phyloP scores from a whole-genome alignment of 2,888 invertebrate species.

The Aspidiotus rigidus region DNA sequence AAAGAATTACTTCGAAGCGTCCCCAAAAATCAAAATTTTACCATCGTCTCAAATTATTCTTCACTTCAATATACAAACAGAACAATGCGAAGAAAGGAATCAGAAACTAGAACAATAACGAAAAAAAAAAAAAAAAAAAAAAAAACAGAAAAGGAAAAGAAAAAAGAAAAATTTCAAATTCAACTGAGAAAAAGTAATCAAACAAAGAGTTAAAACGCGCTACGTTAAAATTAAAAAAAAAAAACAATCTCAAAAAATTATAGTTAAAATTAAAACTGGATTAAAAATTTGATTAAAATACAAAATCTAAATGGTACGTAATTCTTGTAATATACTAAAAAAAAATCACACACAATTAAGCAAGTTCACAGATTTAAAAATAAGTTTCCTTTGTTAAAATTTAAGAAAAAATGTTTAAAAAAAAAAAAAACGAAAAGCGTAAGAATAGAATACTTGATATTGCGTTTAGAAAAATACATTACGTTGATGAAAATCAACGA shows the following conservation, averaged over 20 bases:
- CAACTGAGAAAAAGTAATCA: slow-evolving; percentile 14
- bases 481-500: too few species aligned
- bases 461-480: too few species aligned
- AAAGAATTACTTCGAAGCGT: too few species aligned
- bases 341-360: slow-evolving; percentile 31
- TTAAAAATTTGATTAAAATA: slow-evolving; percentile 30
- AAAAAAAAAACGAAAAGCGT: too few species aligned
- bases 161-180: slow-evolving; percentile 11
- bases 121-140: slow-evolving; percentile 5
- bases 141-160: slow-evolving; percentile 6
- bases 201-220: slow-evolving; percentile 24
- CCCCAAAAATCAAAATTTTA: too few species aligned
- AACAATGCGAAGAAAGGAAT: background rate
- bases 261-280: slow-evolving; percentile 27
- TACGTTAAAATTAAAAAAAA: slow-evolving; percentile 16
- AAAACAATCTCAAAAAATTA: slow-evolving; percentile 7
- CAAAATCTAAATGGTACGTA: slow-evolving; percentile 22
- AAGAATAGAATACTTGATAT: too few species aligned
- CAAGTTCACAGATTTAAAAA: slow-evolving; percentile 28
- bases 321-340: slow-evolving; percentile 20
- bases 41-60: too few species aligned
- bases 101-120: background rate
- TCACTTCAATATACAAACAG: background rate
- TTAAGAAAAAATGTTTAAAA: background rate
- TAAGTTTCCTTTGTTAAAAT: slow-evolving; percentile 19